phyloP scores from a whole-genome alignment of 1,140 invertebrate genomes.

The Cydia fagiglandana region DNA sequence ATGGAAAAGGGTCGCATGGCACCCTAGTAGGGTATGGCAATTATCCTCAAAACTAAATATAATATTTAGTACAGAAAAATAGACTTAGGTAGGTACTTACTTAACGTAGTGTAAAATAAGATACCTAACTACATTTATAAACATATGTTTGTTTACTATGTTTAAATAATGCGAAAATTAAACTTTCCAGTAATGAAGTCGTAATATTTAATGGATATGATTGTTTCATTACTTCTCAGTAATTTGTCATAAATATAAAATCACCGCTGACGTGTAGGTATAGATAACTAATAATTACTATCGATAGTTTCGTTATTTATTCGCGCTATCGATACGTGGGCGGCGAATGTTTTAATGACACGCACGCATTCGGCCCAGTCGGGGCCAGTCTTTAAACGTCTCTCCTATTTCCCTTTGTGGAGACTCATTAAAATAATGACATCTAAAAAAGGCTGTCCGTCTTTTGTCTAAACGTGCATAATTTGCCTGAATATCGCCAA shows the following conservation, averaged over 20 bases:
- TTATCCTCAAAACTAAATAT: too few species aligned
- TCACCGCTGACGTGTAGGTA: not conserved
- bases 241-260: slow-evolving; percentile 6
- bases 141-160: too few species aligned
- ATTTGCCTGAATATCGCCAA: slow-evolving; percentile 51
- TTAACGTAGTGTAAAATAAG: too few species aligned
- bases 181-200: not conserved
- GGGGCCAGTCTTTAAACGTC: not conserved
- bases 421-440: slow-evolving; percentile 27
- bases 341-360: slow-evolving; percentile 14
- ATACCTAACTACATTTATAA: too few species aligned
- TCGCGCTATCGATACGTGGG: slow-evolving; percentile 11
- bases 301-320: not conserved
- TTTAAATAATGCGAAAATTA: too few species aligned
- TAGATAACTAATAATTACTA: slow-evolving; percentile 8
- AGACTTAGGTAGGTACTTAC: too few species aligned
- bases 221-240: not conserved
- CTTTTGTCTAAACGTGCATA: slow-evolving; percentile 38
- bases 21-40: too few species aligned
- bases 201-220: not conserved
- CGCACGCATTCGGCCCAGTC: not conserved
- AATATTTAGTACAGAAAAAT: too few species aligned
- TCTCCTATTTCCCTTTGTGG: not conserved
- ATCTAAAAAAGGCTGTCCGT: slow-evolving; percentile 11
- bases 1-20: too few species aligned